Evolutionary conservation across 2,888 invertebrate species (phyloP), one percentile per base, ranked within the genome.

Genomic region (Calliphora vomitoria): DNA sequence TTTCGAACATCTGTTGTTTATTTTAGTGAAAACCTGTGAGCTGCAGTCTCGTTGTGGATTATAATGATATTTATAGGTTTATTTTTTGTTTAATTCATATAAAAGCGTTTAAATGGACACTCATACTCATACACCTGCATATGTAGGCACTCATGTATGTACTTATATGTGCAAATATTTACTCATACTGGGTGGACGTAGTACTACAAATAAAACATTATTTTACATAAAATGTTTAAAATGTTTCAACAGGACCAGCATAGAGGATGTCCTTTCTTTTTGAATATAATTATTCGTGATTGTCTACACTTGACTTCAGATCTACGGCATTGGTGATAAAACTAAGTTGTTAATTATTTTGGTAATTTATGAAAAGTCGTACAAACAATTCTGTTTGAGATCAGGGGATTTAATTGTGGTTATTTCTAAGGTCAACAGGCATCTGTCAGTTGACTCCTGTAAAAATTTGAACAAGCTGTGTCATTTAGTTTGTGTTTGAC

Each of bases 1-100:
- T 86, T 85, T 74, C 84, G 50, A 79, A 83, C 89, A 79, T 76
- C 69, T 87, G 87, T 80, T 88, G 85, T 87, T 81, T 85, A 25
- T 86, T 78, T 74, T 58, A 55, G 68, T 6, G 38, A 64, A 50
- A 41, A 62, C 18, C 38, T 25, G 47, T 47, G 76, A 35, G 50
- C 66, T 8, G 53, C 53, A 50, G 66, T 31, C 41, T 58, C 71
- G 13, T 4, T 55, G 60, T 66, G 87, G 87, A 87, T 87, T 87
- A 87, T 53, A 66, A 72, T 81, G 81, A 82, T 87, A 87, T 87
- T 84, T 87, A 87, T 87, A 62, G 76, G 66, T 80, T 80, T 74
- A 55, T 84, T 72, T 47, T 81, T 82, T 74, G 74, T 82, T 66
- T 31, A 55, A 66, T 66, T 44, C 55, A 44, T 35, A 72, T 55